Base-by-base conservation (phyloP, 1,140 invertebrate species). In the Akabosia matsudoensis region DNA sequence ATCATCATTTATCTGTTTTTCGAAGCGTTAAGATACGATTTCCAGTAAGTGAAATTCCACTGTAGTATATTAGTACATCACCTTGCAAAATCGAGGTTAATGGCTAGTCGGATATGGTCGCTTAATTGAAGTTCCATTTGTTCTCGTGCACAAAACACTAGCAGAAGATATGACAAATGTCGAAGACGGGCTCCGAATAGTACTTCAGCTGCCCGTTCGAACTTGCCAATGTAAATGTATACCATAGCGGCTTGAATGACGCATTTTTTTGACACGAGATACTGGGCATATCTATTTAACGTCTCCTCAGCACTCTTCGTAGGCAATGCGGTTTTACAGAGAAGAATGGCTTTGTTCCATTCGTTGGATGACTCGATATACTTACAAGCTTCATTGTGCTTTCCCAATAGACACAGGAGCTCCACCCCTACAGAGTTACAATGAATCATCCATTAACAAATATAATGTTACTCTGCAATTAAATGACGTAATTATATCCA, bases 281-380 rank as follows among this genome's bases (percentile, higher is more conserved):
- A 81, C 26, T 81, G 76, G 3, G 76, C 80, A 67, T 81, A 81
- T 24, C 77, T 78, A n/a, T 64, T 74, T 16, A 81, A 22, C 0
- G 72, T 76, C 37, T 81, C 80, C 24, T 77, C 45, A 2, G 74
- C 34, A 67, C 56, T 74, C 33, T 70, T 75, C 28, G 74, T 37
- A 64, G 18, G 37, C 18, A 79, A 51, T 13, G 80, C 74, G 7
- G 76, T 81, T 73, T 79, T 79, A 45, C 80, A 78, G 0, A 81
- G 33, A 18, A 81, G 64, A 34, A 81, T 67, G 24, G 80, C 80
- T 61, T 79, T 79, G 1, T 51, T 33, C 80, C 80, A 81, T 34
- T 81, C 78, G 37, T 81, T 81, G 3, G 78, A 75, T 0, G 80
- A 79, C 45, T 81, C 80, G 0, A 81, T 61, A 34, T 81, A 81